phyloP scores from a whole-genome alignment of 2,113 vertebrate genomes.

The Sphaerodactylus townsendi region DNA sequence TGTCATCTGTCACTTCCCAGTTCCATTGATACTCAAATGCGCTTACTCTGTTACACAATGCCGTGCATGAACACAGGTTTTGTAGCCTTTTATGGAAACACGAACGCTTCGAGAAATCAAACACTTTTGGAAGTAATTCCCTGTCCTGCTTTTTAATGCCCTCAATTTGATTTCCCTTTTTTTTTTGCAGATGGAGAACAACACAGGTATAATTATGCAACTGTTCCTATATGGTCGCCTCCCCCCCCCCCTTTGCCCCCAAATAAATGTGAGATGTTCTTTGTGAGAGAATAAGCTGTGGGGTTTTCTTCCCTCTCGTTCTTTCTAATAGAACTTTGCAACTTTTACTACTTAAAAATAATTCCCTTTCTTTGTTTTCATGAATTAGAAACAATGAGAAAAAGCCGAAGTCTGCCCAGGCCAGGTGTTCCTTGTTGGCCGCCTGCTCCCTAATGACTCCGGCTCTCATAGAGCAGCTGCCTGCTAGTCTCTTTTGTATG shows the following conservation, averaged over 20 bases:
- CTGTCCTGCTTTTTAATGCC: conserved; percentile 31
- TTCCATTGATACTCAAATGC: conserved; percentile 21
- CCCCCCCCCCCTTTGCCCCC: conserved; percentile 22
- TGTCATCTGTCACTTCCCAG: conserved; percentile 1
- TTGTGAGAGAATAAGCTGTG: neutral
- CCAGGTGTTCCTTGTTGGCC: conserved; percentile 96
- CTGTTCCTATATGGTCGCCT: conserved; percentile 42
- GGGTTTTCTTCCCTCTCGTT: conserved; percentile 24
- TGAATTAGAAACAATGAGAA: conserved; percentile 77
- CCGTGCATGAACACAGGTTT: conserved; percentile 22
- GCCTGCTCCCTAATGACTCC: conserved; percentile 86
- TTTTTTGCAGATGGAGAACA: conserved; percentile 43
- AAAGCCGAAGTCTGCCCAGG: conserved; percentile 83
- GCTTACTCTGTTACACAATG: neutral
- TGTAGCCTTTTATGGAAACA: conserved; percentile 4
- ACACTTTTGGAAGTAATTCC: conserved; percentile 34
- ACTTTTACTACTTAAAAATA: conserved; percentile 76
- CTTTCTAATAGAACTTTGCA: conserved; percentile 63
- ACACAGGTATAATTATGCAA: conserved; percentile 59
- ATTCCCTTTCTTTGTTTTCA: conserved; percentile 77
- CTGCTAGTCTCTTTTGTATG: conserved; percentile 89
- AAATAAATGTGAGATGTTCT: conserved; percentile 52
- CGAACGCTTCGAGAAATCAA: conserved; percentile 37
- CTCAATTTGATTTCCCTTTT: conserved; percentile 49
- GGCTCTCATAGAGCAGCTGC: conserved; percentile 94